Evolutionary conservation across 2,113 vertebrate genomes (phyloP).

Genomic region (Cyrtonyx montezumae): DNA sequence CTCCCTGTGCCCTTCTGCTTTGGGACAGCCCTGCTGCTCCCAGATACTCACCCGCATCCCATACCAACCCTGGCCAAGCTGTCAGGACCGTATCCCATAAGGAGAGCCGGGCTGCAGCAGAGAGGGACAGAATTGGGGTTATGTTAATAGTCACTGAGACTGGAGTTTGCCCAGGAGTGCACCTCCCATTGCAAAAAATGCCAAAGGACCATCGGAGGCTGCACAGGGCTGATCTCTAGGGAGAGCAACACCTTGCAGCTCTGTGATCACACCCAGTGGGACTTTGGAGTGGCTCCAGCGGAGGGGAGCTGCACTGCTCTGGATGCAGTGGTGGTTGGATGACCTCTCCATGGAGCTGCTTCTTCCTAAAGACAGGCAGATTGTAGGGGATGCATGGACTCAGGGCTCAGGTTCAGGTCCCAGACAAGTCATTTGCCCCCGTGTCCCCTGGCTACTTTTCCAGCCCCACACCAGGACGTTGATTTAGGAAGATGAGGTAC

Average conservation of each 20-base stretch:
- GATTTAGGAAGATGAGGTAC: background rate
- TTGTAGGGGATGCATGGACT: background rate
- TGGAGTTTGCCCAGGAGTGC: conserved; percentile 53
- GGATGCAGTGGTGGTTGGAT: background rate
- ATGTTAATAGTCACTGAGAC: background rate
- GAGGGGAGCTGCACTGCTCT: background rate
- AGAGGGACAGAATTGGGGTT: background rate
- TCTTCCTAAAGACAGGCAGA: background rate
- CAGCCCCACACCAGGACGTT: background rate
- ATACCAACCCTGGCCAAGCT: background rate
- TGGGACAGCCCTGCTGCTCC: background rate
- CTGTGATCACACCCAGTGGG: background rate
- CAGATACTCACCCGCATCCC: rapidly evolving
- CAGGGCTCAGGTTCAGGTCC: background rate
- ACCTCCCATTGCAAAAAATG: background rate
- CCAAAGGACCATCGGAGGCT: background rate
- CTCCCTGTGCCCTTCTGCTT: rapidly evolving
- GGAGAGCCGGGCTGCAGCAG: background rate
- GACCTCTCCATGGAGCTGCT: background rate
- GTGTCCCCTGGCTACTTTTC: background rate
- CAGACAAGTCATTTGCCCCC: background rate
- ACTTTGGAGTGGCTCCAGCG: conserved; percentile 34
- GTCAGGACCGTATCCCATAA: rapidly evolving
- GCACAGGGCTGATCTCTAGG: background rate
- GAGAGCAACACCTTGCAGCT: background rate